phyloP scores from a whole-genome alignment of 1,140 invertebrate genomes.

The Sweltsa coloradensis region DNA sequence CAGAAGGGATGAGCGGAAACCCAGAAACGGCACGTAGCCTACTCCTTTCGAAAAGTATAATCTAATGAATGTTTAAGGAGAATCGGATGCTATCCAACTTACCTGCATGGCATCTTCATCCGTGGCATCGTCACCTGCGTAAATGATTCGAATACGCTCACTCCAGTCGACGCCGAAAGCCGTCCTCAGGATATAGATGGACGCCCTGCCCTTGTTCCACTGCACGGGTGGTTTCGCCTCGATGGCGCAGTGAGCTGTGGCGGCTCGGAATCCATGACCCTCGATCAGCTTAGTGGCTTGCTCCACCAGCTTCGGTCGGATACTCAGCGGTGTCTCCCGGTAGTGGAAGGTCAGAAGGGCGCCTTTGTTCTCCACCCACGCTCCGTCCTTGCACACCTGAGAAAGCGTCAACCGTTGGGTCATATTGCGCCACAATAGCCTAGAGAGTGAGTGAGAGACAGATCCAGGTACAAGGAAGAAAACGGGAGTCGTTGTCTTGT shows the following conservation, averaged over 20 bases:
- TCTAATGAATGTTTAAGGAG: too few species aligned
- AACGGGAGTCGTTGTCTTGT: too few species aligned
- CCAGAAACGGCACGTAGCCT: too few species aligned
- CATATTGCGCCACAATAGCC: too few species aligned
- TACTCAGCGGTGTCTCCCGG: slow-evolving; percentile 59
- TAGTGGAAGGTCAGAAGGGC: slow-evolving; percentile 79
- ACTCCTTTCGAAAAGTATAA: too few species aligned
- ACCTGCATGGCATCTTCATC: slow-evolving; percentile 88
- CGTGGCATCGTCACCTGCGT: slow-evolving; percentile 78
- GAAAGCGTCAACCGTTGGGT: too few species aligned
- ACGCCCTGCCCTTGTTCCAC: slow-evolving; percentile 84
- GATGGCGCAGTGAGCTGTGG: slow-evolving; percentile 66
- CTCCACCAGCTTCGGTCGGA: slow-evolving; percentile 47
- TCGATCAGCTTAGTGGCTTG: slow-evolving; percentile 59
- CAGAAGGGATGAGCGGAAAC: too few species aligned
- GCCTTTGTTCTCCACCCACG: slow-evolving; percentile 88
- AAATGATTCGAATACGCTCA: slow-evolving; percentile 79
- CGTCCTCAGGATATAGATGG: slow-evolving; percentile 78
- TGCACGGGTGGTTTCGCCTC: slow-evolving; percentile 80
- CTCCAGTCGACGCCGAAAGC: slow-evolving; percentile 85
- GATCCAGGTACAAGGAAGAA: too few species aligned
- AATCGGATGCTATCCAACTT: too few species aligned
- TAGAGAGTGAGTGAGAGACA: too few species aligned
- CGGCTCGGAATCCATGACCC: slow-evolving; percentile 58
- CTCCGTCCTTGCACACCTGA: slow-evolving; percentile 68